Conservation (phyloP, 2,888 invertebrate species). For the Cremastinae sp. region DNA sequence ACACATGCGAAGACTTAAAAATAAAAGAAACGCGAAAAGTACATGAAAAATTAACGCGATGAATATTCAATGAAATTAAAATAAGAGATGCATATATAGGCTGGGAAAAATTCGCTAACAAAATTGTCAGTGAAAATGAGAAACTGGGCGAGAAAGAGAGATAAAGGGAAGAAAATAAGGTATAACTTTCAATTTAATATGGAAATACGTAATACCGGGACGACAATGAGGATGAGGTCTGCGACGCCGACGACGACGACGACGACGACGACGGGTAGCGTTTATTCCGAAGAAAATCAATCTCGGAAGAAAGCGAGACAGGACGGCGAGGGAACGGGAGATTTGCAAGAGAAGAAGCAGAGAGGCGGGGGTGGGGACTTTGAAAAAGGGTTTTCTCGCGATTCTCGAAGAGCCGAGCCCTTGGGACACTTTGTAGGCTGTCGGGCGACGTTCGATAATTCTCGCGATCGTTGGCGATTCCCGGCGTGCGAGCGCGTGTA, state of each 20-base stretch:
- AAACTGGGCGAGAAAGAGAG: background rate
- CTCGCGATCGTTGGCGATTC: constrained; percentile 22
- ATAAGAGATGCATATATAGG: too few species aligned
- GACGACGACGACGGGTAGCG: constrained; percentile 62
- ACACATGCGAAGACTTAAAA: too few species aligned
- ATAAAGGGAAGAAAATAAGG: constrained; percentile 15
- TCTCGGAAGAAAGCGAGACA: constrained; percentile 75
- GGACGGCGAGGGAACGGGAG: too few species aligned
- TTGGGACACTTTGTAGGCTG: constrained; percentile 32
- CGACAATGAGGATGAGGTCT: constrained; percentile 25
- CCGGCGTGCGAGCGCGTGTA: constrained; percentile 3
- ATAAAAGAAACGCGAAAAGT: too few species aligned
- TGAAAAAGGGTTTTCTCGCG: constrained; percentile 59
- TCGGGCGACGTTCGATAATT: constrained; percentile 51
- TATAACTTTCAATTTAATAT: constrained; percentile 72
- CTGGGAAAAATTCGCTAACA: too few species aligned
- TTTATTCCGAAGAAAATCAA: constrained; percentile 70
- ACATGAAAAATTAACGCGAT: too few species aligned
- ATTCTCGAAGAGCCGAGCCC: constrained; percentile 16
- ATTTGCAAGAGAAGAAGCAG: constrained; percentile 66
- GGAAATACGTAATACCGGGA: constrained; percentile 67
- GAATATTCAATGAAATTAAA: background rate
- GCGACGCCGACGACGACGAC: constrained; percentile 28
- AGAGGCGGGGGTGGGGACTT: constrained; percentile 50
- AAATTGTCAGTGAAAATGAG: background rate